Evolutionary conservation across 2,113 vertebrate genomes (phyloP).

Genomic region (Trachemys scripta): DNA sequence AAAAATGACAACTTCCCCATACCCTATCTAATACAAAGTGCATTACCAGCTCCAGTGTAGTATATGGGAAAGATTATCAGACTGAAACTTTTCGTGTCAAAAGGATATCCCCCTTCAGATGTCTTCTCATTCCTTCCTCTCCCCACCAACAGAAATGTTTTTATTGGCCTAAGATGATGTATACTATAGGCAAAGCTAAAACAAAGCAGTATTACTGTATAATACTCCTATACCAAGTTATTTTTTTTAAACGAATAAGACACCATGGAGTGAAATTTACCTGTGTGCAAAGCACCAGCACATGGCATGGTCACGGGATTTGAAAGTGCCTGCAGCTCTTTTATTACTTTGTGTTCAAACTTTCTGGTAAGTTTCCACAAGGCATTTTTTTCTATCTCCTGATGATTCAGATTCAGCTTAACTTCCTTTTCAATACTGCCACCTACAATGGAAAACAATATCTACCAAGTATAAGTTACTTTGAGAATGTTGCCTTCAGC

Average conservation of each 20-base stretch:
- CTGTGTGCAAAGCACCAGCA: neutral
- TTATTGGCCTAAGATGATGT: neutral
- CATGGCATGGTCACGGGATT: neutral
- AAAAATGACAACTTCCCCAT: neutral
- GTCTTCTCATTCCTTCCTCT: neutral
- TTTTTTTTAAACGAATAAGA: neutral
- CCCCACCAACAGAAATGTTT: neutral
- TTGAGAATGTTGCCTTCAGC: slow-evolving; percentile 82
- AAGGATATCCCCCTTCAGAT: neutral
- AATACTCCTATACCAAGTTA: neutral
- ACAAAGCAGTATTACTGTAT: neutral
- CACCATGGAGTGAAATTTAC: neutral
- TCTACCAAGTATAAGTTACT: slow-evolving; percentile 50
- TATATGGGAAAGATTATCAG: neutral
- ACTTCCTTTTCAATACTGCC: slow-evolving; percentile 70
- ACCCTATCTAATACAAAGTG: neutral
- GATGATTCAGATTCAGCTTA: neutral
- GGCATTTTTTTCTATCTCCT: neutral
- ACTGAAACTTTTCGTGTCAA: neutral
- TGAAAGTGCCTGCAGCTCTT: neutral
- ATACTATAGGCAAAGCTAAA: neutral
- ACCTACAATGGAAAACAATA: slow-evolving; percentile 67
- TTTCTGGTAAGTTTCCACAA: neutral
- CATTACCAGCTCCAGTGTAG: neutral
- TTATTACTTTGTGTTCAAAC: neutral